Base-by-base conservation (phyloP, 2,113 vertebrate species). In the Pogonocichla stellata region DNA sequence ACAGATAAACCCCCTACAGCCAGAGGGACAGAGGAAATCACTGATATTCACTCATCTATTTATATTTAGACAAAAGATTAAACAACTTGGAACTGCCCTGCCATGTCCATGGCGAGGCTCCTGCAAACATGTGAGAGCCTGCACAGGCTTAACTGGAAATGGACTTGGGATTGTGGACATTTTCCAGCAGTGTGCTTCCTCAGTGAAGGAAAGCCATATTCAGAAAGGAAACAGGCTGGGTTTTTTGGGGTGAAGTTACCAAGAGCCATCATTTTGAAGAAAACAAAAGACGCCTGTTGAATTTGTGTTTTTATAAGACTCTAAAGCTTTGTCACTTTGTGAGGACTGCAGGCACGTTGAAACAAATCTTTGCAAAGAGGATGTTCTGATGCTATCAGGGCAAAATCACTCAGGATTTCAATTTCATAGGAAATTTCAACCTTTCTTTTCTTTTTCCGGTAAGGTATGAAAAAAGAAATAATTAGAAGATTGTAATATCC, bases 21-120 rank as follows among this genome's bases (percentile, higher is more conserved):
- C 28, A 88, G 60, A 73, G 87, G 64, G 79, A 58, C 1, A 0
- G 90, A 93, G 85, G 93, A 96, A 96, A 96, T 97, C 92, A 56
- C 95, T 96, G 95, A 95, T 96, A 80, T 83, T 96, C 94, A 86
- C 92, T 96, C 94, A 88, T 94, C 92, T 96, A 90, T 96, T 95
- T 96, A 95, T 96, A 96, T 95, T 95, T 91, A 96, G 96, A 90
- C 89, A 90, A 73, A 85, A 96, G 94, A 96, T 96, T 94, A 96
- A 96, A 80, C 60, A 70, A 40, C 92, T 96, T 96, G 88, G 85
- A 93, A 38, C 85, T 78, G 87, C 57, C 85, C 34, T 42, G 67
- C 75, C 43, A 47, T 34, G 85, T 78, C 93, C 79, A 2, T 74
- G 81, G 78, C 1, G 0, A 3, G 5, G 62, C 58, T 93, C 62